Base-by-base conservation (phyloP, 2,797 vertebrate species). In the Psittacula echo region DNA sequence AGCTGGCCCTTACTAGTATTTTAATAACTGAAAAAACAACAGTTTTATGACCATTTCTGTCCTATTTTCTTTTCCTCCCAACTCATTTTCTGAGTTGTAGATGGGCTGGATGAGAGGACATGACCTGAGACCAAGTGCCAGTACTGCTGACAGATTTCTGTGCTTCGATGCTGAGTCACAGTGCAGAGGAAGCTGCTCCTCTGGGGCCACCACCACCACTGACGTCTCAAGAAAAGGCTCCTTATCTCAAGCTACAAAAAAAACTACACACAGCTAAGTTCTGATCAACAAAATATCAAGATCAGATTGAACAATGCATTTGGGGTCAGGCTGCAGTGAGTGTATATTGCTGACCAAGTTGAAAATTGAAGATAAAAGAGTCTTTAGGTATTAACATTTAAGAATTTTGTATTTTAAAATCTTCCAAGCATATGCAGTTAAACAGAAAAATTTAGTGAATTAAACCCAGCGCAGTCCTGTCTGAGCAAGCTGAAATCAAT, bases 91-190 rank as follows among this genome's bases (percentile, higher is more conserved):
- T 53, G 50, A 89, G 27, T 5, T 41, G 21, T 11, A 73, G 20
- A 32, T 82, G 41, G 26, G 60, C 19, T 47, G 32, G 12, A 10
- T 19, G 27, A 42, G 3, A 4, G 3, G 9, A 45, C 6, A 58
- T 0, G 0, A 32, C 2, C n/a, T 1, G 0, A n/a, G 6, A 32
- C 32, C 1, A 1, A 61, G 26, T 1, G 1, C 37, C 0, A 1
- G 16, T 37, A 27, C 32, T 47, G 54, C 19, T 24, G 34, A 37
- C 17, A 26, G 32, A 53, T 30, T 67, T 65, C 65, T 44, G 41
- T 0, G 0, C 21, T 51, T 32, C 30, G 6, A 62, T 1, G 13
- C 32, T 2, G 9, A 54, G 34, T 32, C 45, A 50, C 0, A 0
- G 27, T 1, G 0, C 0, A 0, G 3, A 2, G 45, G 17, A 87